Base-by-base conservation (phyloP, 2,888 invertebrate species). In the Saturnia japonica region DNA sequence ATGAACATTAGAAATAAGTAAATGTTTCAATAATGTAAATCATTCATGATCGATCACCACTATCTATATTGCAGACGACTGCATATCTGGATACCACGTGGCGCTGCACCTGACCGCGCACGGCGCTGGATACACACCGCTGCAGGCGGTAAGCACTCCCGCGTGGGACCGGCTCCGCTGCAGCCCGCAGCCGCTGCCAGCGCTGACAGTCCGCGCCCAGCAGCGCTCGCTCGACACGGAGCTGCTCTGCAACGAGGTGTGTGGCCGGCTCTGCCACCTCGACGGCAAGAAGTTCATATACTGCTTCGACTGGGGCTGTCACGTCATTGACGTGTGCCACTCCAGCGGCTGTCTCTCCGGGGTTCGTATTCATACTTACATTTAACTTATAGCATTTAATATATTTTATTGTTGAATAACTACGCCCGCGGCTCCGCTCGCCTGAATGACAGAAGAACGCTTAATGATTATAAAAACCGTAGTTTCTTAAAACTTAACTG, bases 51-150 rank as follows among this genome's bases (percentile, higher is more conserved):
- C n/a, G n/a, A n/a, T n/a, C n/a, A n/a, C n/a, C n/a, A n/a, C n/a
- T n/a, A n/a, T n/a, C n/a, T n/a, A 14, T 9, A 60, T 51, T 57
- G 22, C 86, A 96, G 96, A 96, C 82, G 97, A 97, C 88, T 95
- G 95, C 75, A 95, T 96, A 75, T 94, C 94, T 0, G 96, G 96
- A 12, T 96, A 96, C 88, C 96, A 96, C 84, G 96, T 96, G 84
- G 96, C 96, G 68, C 91, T 97, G 76, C 96, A 96, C 68, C 94
- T 97, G 78, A 95, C 96, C 71, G 96, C 96, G 7, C 95, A 96
- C 84, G 97, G 97, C 71, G 95, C 96, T 67, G 95, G 96, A 68
- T 95, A 95, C 83, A 93, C 93, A 14, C 95, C 95, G 74, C 95
- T 96, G 88, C 96, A 96, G 84, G 96, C 95, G 86, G 94, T 96